Evolutionary conservation across 2,797 vertebrate species (phyloP), one percentile per base, ranked within the genome.

Genomic region (Leptatherina wallacei): DNA sequence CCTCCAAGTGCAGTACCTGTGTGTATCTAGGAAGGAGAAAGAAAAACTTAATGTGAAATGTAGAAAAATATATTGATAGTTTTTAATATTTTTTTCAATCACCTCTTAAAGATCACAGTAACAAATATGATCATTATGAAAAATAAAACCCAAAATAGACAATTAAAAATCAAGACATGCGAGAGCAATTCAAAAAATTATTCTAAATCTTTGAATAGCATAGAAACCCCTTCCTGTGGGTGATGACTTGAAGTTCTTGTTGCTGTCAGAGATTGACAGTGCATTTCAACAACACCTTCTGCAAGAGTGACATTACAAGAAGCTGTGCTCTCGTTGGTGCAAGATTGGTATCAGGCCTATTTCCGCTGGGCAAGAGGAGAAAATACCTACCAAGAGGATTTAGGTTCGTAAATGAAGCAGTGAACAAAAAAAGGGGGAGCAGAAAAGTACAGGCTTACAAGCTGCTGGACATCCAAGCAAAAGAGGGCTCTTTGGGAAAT

Each of bases 401-500:
- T 35, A 65, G 60, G 62, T 51, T 47, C 49, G 44, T 54, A 75
- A 79, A 68, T 38, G 60, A 76, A 54, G 10, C 35, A 44, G 58
- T 56, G 65, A 64, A 58, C 54, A 73, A 65, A 59, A 47, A 51
- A 54, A 27, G 24, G n/a, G 20, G 49, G 36, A 69, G 29, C 44
- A 47, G 70, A 52, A 27, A 77, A 51, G 69, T n/a, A 16, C 65
- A 69, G 65, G 51, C 36, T 32, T 33, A 35, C 27, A 58, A 62
- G 64, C 69, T 24, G 61, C 69, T 65, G 85, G 77, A 69, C 59
- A 77, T 38, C 30, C 47, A 58, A 38, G 24, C 44, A 73, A 68
- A 69, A 81, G 40, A 65, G 63, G 20, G 64, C 33, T 71, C 29
- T 51, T 14, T 63, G 72, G 62, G 58, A 84, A 78, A 81, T 20